Percentiles rank a stretch among this genome's conserved stretches.
These are phyloP conservation scores for Strix aluco DNA, from an alignment of 2,113 vertebrate genomes.

Conservation along the genomic window DNA sequence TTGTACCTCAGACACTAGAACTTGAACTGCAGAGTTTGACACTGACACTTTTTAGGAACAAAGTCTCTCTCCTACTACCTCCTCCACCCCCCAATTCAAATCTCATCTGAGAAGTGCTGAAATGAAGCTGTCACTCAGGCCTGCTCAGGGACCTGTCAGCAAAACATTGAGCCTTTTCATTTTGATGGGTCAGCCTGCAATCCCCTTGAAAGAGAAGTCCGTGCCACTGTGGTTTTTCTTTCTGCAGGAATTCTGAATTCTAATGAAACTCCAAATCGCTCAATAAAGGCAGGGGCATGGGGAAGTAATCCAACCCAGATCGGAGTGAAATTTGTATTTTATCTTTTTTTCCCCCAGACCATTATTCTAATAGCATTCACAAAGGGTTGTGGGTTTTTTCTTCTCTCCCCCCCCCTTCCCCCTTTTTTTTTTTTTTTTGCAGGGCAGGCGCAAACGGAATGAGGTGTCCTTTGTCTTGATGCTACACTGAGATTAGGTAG, in stretches of 20 bases:
- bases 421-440: neutral
- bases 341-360: conserved; percentile 34
- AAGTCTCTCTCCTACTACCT: conserved; percentile 76
- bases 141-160: conserved; percentile 83
- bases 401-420: neutral
- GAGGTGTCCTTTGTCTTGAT: conserved; percentile 77
- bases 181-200: conserved; percentile 85
- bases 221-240: conserved; percentile 77
- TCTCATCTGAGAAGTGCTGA: conserved; percentile 83
- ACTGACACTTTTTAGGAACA: conserved; percentile 87
- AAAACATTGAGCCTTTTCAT: conserved; percentile 86
- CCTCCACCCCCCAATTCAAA: conserved; percentile 70
- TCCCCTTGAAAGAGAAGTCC: conserved; percentile 83
- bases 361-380: conserved; percentile 75
- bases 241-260: conserved; percentile 83
- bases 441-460: conserved; percentile 59
- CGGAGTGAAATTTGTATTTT: conserved; percentile 81
- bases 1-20: conserved; percentile 77
- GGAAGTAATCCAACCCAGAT: conserved; percentile 79
- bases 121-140: conserved; percentile 88
- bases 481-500: conserved; percentile 73
- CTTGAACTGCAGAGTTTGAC: conserved; percentile 81
- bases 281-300: conserved; percentile 81
- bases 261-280: conserved; percentile 86
- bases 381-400: conserved; percentile 44